Evolutionary conservation across 2,113 vertebrate species (phyloP).

Genomic region (Nothocercus julius): DNA sequence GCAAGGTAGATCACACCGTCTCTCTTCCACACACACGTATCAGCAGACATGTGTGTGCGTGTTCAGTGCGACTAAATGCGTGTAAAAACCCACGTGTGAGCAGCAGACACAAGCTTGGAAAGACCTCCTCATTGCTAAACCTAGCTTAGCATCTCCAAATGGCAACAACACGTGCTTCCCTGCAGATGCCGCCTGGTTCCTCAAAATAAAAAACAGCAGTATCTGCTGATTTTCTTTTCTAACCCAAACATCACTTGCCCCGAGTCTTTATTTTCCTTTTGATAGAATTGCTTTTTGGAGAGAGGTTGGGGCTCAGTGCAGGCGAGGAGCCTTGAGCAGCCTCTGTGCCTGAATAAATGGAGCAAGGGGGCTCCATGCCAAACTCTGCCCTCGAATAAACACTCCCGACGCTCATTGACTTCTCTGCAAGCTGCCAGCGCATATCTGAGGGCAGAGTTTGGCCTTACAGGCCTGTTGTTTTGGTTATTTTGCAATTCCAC

Average conservation of each 20-base stretch:
- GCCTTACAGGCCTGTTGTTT: not conserved
- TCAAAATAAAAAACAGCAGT: not conserved
- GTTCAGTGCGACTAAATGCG: not conserved
- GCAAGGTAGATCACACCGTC: not conserved
- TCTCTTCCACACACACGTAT: not conserved
- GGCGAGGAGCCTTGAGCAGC: fast-evolving
- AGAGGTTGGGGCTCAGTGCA: fast-evolving
- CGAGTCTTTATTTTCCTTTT: not conserved
- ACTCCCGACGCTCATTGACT: not conserved
- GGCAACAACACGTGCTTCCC: not conserved
- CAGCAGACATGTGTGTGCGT: not conserved
- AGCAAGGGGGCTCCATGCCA: not conserved
- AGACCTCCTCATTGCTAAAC: not conserved
- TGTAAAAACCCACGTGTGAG: not conserved
- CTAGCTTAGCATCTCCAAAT: not conserved
- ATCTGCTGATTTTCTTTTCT: not conserved
- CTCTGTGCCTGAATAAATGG: not conserved
- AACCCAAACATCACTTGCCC: not conserved
- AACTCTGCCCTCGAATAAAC: conserved; percentile 17
- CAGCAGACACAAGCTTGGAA: not conserved
- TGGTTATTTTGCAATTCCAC: conserved; percentile 26
- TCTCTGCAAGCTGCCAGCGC: not conserved
- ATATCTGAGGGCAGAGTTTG: conserved; percentile 22
- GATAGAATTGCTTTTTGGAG: not conserved
- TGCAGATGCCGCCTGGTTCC: not conserved